Percentiles rank a stretch among this genome's conserved stretches.
phyloP scores from a whole-genome alignment of 2,888 invertebrate genomes.

The Omphaloscelis lunosa region DNA sequence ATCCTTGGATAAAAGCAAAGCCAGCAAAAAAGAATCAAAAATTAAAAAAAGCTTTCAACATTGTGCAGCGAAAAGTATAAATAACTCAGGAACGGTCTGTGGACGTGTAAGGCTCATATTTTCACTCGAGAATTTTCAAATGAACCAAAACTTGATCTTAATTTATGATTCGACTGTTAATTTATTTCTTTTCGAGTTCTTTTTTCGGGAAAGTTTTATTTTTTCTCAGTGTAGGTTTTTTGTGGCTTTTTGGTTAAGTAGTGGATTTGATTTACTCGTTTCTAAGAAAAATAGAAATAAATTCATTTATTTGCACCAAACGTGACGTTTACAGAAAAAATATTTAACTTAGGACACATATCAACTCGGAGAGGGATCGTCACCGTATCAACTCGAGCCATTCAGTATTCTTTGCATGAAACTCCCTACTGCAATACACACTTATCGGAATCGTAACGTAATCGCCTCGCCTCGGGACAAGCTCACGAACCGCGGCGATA shows the following conservation, averaged over 20 bases:
- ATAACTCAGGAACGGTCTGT: conserved; percentile 30
- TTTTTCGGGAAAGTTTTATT: background rate
- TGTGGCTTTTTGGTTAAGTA: no score
- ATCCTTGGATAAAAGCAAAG: background rate
- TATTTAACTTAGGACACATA: no score
- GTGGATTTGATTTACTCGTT: background rate
- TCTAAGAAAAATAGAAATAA: background rate
- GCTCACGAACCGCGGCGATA: no score
- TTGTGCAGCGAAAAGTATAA: conserved; percentile 39
- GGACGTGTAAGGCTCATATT: conserved; percentile 32
- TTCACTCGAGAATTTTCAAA: conserved; percentile 35
- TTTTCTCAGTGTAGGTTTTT: background rate
- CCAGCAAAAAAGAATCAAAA: conserved; percentile 4
- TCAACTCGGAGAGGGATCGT: no score
- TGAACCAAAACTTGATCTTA: conserved; percentile 48
- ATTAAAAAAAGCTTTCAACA: conserved; percentile 24
- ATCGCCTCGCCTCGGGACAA: no score
- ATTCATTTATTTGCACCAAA: background rate
- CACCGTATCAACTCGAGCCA: no score
- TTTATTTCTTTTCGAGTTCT: conserved; percentile 27
- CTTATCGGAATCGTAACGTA: no score
- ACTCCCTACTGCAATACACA: no score
- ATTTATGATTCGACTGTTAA: conserved; percentile 38
- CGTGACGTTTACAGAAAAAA: no score
- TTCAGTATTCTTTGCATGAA: no score